Percentiles rank a stretch among this genome's conserved stretches.
Conservation (phyloP, 2,113 vertebrate species). For the Stegastes partitus region DNA sequence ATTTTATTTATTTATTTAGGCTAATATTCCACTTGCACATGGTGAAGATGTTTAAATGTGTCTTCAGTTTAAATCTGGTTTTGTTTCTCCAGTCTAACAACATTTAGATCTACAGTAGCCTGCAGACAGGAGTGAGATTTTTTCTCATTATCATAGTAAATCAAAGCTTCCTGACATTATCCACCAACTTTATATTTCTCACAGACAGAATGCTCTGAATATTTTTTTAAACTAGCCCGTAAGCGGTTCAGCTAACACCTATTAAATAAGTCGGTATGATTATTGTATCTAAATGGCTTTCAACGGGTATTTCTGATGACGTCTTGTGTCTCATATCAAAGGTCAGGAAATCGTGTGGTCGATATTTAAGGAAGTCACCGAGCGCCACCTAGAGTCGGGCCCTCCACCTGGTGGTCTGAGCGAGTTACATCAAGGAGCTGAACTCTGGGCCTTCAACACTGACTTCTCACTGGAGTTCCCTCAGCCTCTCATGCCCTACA, state of each 20-base stretch:
- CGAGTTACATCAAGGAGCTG: slow-evolving; percentile 78
- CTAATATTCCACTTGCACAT: neutral
- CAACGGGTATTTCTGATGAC: neutral
- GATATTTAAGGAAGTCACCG: slow-evolving; percentile 67
- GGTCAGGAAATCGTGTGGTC: slow-evolving; percentile 51
- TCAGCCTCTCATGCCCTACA: slow-evolving; percentile 80
- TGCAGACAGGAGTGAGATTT: too few species aligned
- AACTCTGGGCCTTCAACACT: slow-evolving; percentile 84
- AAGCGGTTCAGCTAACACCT: too few species aligned
- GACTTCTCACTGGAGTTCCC: slow-evolving; percentile 85
- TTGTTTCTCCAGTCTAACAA: neutral
- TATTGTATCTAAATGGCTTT: too few species aligned
- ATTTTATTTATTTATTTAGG: too few species aligned
- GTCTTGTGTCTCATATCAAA: slow-evolving; percentile 23
- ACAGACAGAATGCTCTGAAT: too few species aligned
- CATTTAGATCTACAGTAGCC: neutral
- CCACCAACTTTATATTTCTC: too few species aligned
- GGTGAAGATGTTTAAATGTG: neutral
- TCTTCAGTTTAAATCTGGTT: neutral
- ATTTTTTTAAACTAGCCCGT: too few species aligned
- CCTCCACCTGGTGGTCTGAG: slow-evolving; percentile 61
- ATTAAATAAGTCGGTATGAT: too few species aligned
- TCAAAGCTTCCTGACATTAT: too few species aligned
- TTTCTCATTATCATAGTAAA: too few species aligned
- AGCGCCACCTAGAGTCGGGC: slow-evolving; percentile 74